Percentiles rank a stretch among this genome's conserved stretches.
Conservation (phyloP, 2,113 vertebrate species). For the Actenoides hombroni region DNA sequence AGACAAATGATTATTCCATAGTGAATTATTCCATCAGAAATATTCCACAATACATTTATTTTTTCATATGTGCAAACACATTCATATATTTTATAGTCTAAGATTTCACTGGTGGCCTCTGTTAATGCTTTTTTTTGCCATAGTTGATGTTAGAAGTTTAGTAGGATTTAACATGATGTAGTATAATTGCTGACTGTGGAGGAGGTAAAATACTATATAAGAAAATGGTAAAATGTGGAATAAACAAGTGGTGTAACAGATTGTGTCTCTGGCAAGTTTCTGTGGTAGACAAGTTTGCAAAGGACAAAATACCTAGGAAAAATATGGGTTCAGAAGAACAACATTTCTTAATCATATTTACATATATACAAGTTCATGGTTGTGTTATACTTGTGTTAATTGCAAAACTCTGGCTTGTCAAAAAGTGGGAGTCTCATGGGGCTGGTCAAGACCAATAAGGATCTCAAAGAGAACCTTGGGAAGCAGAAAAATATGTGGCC, state of each 20-base stretch:
- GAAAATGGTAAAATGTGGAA: neutral
- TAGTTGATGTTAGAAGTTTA: neutral
- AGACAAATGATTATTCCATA: neutral
- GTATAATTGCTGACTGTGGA: neutral
- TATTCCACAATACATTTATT: neutral
- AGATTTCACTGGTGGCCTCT: neutral
- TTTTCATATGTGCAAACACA: neutral
- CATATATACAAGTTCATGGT: rapidly evolving
- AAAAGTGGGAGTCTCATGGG: neutral
- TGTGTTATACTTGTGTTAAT: rapidly evolving
- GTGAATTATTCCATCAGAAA: neutral
- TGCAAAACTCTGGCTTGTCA: neutral
- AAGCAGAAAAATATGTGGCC: neutral
- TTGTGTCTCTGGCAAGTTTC: neutral
- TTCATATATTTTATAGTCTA: neutral
- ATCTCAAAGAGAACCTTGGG: neutral
- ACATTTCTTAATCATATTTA: neutral
- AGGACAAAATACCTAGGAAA: neutral
- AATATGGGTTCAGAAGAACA: neutral
- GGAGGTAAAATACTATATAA: neutral
- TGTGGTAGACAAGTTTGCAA: neutral
- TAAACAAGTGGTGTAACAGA: neutral
- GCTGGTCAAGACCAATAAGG: neutral
- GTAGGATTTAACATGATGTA: neutral
- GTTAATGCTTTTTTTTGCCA: neutral